A percentile compares a stretch with the other conserved stretches of the same genome.
These are phyloP conservation scores for Catharus minimus DNA, from an alignment of 2,113 vertebrate species.

Conservation along the genomic window DNA sequence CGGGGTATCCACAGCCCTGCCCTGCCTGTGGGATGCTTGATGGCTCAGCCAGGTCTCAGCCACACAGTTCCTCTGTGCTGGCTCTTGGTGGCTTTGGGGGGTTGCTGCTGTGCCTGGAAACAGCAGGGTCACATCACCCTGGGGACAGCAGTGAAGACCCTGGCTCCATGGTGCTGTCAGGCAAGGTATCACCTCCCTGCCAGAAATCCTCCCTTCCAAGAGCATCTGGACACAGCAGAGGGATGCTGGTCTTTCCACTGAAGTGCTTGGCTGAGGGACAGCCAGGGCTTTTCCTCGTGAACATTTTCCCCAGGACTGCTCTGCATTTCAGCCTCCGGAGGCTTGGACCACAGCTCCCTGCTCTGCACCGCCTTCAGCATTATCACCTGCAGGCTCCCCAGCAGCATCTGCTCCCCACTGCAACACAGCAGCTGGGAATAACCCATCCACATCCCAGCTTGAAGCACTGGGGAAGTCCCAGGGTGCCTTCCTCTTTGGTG, in stretches of 20 bases:
- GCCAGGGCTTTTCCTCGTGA: not conserved
- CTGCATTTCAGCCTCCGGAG: fast-evolving
- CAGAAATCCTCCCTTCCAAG: not conserved
- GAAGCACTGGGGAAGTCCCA: not conserved
- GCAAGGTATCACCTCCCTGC: not conserved
- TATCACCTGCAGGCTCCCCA: not conserved
- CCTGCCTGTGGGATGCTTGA: not conserved
- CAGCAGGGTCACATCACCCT: not conserved
- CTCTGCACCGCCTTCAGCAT: fast-evolving
- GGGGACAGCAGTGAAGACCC: not conserved
- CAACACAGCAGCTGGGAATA: not conserved
- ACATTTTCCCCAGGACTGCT: not conserved
- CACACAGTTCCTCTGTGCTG: fast-evolving
- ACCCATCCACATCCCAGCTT: not conserved
- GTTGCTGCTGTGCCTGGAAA: not conserved
- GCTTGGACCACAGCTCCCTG: not conserved
- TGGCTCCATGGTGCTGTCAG: not conserved
- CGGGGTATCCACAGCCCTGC: fast-evolving
- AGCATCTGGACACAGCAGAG: not conserved
- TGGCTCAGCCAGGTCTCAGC: not conserved
- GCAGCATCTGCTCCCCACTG: not conserved
- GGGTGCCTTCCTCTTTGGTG: not conserved
- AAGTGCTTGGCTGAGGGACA: not conserved
- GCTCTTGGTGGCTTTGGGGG: not conserved
- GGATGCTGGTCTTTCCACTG: not conserved